Base-by-base conservation (phyloP, 2,797 vertebrate species). In the Poliocrania exsul region DNA sequence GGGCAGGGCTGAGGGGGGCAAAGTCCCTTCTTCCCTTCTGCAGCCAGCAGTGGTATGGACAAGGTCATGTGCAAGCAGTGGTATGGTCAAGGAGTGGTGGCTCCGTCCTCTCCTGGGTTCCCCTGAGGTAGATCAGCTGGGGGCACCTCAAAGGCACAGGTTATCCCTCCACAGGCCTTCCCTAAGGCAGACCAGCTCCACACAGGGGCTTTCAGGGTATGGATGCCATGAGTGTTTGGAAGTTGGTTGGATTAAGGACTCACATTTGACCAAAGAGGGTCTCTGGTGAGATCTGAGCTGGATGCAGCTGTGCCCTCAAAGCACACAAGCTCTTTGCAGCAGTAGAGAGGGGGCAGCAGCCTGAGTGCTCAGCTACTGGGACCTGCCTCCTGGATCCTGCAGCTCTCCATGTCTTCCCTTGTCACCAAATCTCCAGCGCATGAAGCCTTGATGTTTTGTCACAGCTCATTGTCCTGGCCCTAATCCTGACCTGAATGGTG, bases 161-260 rank as follows among this genome's bases (percentile, higher is more conserved):
- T 18, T 26, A 26, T 33, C 50, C 49, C 18, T 50, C 33, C 60
- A 5, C 3, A 3, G 16, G 16, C 16, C 40, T 42, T 42, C 40
- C 16, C 40, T 42, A 16, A 42, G 40, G 40, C 40, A 42, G 40
- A 53, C 18, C 51, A 53, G 51, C 18, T 53, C 37, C 44, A 54
- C 25, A 2, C 2, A 21, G 25, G 2, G 11, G 37, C 5, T 54
- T 37, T 89, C 0, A 1, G 23, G 15, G 4, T 26, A 13, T 0
- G 0, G 26, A 3, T 64, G 15, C 14, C 7, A 8, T 24, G 42
- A 15, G n/a, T 20, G 1, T 24, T 29, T 53, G 51, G 37, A 31
- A 49, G 5, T 62, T 71, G 51, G 15, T 13, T 75, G 42, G 23
- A 25, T 81, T 49, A 56, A 84, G 37, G 70, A 10, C 11, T 56